Percentiles rank a stretch among this genome's conserved stretches.
These are phyloP conservation scores for Eupeodes luniger DNA, from an alignment of 2,888 invertebrate species.

Conservation along the genomic window DNA sequence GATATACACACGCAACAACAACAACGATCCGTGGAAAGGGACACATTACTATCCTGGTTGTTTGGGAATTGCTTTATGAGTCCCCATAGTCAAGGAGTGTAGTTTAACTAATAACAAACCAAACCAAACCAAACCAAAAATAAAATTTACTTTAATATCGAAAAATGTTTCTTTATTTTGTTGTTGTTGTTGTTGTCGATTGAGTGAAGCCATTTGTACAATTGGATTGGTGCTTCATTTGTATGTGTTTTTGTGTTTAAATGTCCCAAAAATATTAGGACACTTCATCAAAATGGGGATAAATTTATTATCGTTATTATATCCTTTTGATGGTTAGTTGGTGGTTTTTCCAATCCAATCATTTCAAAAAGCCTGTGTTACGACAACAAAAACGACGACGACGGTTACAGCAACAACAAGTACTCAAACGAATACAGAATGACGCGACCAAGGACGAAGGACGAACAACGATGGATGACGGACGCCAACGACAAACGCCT, in stretches of 20 bases:
- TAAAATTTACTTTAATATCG: slow-evolving; percentile 63
- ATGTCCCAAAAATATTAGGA: slow-evolving; percentile 66
- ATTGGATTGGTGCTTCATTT: not conserved
- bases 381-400: not conserved
- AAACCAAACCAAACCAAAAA: slow-evolving; percentile 35
- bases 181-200: slow-evolving; percentile 5
- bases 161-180: slow-evolving; percentile 24
- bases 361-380: slow-evolving; percentile 25
- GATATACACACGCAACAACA: not conserved
- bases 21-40: not conserved
- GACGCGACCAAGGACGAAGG: not conserved
- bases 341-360: slow-evolving; percentile 69
- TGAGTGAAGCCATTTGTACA: not conserved
- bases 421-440: not conserved
- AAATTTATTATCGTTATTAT: slow-evolving; percentile 75
- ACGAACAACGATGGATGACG: not conserved
- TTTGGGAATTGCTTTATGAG: slow-evolving; percentile 67
- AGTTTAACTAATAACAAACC: slow-evolving; percentile 54
- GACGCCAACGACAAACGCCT: no score
- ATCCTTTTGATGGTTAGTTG: slow-evolving; percentile 66
- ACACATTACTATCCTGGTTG: slow-evolving; percentile 20
- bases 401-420: slow-evolving; percentile 31
- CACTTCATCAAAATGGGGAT: slow-evolving; percentile 74
- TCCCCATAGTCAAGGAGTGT: slow-evolving; percentile 55
- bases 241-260: slow-evolving; percentile 36